Base-by-base conservation (phyloP, 2,888 invertebrate species). In the Macrophya alboannulata region DNA sequence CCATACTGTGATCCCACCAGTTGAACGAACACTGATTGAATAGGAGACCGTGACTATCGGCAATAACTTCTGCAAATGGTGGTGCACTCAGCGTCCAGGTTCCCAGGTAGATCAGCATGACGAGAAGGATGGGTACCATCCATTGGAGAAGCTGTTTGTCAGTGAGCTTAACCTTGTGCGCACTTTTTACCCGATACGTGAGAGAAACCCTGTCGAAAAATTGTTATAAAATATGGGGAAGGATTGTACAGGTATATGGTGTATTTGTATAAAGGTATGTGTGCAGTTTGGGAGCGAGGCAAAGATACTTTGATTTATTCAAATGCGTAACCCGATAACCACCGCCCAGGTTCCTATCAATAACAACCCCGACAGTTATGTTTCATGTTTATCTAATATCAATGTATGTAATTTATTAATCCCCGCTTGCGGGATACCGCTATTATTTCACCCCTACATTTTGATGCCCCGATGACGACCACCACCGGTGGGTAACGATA, bases 1-100 rank as follows among this genome's bases (percentile, higher is more conserved):
- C 97, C 92, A 98, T 95, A 92, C 97, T 98, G 94, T 98, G 98
- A 95, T 98, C 98, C 98, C 98, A 99, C 97, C 98, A 98, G 91
- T 98, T 98, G 93, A 97, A 98, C 51, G 96, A 96, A 94, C 99
- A 99, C 92, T 98, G 97, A 91, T 97, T 97, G 94, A 98, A 98
- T 93, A 97, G 97, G 87, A 98, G 95, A 84, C 96, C 97, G 89
- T 95, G 94, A 89, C 96, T 96, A 92, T 97, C 97, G 86, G 95
- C 95, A 89, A 98, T 97, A 95, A 96, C 96, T 94, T 97, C 97
- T 55, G 97, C 97, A 88, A 95, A 95, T 1, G 98, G 98, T 1
- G 98, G 97, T 76, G 97, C 97, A 0, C 98, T 97, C 37, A 98
- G 95, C 0, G 98, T 98, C 99, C 99, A 99, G 0, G 98, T 97